These are phyloP conservation scores for Centropus unirufus DNA, from an alignment of 2,113 vertebrate genomes.

Conservation along the genomic window DNA sequence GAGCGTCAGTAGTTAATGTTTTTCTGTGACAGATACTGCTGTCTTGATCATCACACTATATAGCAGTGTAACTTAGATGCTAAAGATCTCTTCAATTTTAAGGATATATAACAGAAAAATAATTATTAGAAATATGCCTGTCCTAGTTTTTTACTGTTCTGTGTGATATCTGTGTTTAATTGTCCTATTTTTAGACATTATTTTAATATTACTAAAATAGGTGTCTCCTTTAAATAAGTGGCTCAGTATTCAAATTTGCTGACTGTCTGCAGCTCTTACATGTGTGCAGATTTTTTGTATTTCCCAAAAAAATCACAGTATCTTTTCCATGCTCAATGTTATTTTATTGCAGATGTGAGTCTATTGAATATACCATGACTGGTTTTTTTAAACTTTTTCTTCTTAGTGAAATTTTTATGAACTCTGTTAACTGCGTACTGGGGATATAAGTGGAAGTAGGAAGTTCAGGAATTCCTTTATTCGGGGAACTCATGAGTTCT, in stretches of 20 bases:
- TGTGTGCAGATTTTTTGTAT: neutral
- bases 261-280: neutral
- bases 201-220: neutral
- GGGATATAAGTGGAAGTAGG: neutral
- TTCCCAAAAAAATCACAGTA: neutral
- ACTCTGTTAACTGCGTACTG: neutral
- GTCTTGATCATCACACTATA: neutral
- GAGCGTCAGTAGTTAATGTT: neutral
- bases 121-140: neutral
- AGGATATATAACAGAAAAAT: neutral
- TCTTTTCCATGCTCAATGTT: neutral
- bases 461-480: neutral
- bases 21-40: neutral
- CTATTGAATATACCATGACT: neutral
- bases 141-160: neutral
- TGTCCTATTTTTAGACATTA: neutral
- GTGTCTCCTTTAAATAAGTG: neutral
- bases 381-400: neutral
- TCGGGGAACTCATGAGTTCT: neutral
- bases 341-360: neutral
- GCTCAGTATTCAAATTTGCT: neutral
- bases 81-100: neutral
- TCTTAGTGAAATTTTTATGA: neutral
- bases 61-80: neutral
- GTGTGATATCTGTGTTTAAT: neutral